phyloP scores from a whole-genome alignment of 2,888 invertebrate species.

The Ommatoiulus sabulosus region DNA sequence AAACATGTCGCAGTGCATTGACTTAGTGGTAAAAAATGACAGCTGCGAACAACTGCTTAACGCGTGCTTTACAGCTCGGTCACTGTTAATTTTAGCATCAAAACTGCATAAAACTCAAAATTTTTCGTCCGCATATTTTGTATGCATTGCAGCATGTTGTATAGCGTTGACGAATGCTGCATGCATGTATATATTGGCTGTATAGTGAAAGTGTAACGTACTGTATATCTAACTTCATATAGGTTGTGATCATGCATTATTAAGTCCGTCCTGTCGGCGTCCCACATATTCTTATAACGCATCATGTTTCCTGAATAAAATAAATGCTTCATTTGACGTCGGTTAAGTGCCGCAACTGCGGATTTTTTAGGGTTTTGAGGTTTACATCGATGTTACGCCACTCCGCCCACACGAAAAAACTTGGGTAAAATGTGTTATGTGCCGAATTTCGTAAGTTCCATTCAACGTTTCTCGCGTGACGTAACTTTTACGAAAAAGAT shows the following conservation, averaged over 20 bases:
- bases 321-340: neutral
- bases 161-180: no score
- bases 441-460: conserved; percentile 7
- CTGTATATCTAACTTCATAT: neutral
- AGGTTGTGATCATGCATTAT: neutral
- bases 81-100: neutral
- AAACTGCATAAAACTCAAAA: neutral
- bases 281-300: neutral
- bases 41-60: conserved; percentile 1
- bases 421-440: neutral
- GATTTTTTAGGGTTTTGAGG: neutral
- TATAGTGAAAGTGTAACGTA: neutral
- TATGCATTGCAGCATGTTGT: no score
- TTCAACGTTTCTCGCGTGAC: neutral
- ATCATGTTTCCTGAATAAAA: neutral
- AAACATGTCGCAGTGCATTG: neutral
- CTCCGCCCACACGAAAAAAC: no score
- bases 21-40: neutral
- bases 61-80: neutral
- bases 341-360: neutral
- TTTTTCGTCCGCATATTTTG: neutral
- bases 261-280: neutral
- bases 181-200: neutral
- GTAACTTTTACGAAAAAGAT: neutral
- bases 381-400: no score